A percentile compares a stretch with the other conserved stretches of the same genome.
Conservation (phyloP, 2,888 invertebrate genomes). For the Orthosia cruda region DNA sequence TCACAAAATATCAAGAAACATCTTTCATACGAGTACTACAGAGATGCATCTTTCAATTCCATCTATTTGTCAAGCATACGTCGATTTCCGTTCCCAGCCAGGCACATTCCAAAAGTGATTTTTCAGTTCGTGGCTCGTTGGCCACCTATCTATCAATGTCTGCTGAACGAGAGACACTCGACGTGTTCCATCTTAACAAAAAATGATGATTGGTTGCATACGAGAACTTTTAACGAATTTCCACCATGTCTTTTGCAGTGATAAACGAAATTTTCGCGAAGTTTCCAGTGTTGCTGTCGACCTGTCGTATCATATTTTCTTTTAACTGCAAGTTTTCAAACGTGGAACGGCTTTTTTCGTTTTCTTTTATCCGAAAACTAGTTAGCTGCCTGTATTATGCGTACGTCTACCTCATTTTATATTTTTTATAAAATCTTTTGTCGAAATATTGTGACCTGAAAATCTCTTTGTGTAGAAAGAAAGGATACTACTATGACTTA, state of each 20-base stretch:
- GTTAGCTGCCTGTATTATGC: slow-evolving; percentile 21
- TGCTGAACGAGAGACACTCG: too few relatives aligned
- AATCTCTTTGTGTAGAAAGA: slow-evolving; percentile 4
- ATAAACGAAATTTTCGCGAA: slow-evolving; percentile 17
- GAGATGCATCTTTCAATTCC: too few relatives aligned
- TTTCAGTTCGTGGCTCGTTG: too few relatives aligned
- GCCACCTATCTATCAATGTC: too few relatives aligned
- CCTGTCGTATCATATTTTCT: slow-evolving; percentile 10
- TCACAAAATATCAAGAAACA: too few relatives aligned
- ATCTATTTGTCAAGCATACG: too few relatives aligned
- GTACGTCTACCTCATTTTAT: not conserved
- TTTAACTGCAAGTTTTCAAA: slow-evolving; percentile 38
- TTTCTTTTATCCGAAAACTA: slow-evolving; percentile 16
- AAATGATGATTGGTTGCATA: too few relatives aligned
- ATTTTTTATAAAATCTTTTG: slow-evolving; percentile 3
- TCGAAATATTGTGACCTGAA: not conserved
- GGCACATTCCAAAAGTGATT: too few relatives aligned
- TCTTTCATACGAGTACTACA: too few relatives aligned
- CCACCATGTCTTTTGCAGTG: slow-evolving; percentile 14
- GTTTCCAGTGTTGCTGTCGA: slow-evolving; percentile 6
- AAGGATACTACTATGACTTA: not conserved
- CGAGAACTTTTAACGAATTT: slow-evolving; percentile 45
- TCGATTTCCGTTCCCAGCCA: too few relatives aligned
- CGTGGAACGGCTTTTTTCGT: slow-evolving; percentile 22
- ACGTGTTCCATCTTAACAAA: too few relatives aligned